Evolutionary conservation across 2,797 vertebrate genomes (phyloP).

Genomic region (Hippoglossus hippoglossus): DNA sequence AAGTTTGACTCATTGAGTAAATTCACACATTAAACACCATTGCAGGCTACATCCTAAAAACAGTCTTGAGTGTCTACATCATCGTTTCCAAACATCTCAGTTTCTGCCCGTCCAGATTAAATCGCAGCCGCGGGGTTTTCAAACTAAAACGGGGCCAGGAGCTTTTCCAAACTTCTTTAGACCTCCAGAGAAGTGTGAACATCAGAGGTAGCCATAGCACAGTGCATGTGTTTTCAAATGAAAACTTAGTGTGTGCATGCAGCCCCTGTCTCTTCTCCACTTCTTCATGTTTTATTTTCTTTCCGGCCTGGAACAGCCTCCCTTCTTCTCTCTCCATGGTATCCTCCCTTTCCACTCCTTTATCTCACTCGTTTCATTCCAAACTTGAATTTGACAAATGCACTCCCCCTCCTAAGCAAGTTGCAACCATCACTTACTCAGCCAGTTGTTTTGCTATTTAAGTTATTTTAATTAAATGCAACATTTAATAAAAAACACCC

Average conservation of each 20-base stretch:
- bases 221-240: no score
- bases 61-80: no score
- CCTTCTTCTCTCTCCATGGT: conserved; percentile 20
- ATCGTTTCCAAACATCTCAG: no score
- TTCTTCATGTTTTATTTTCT: conserved; percentile 20
- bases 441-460: conserved; percentile 12
- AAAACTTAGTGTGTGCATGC: no score
- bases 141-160: no score
- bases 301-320: conserved; percentile 31
- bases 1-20: conserved; percentile 20
- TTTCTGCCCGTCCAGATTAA: no score
- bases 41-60: no score
- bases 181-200: no score
- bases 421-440: conserved; percentile 4
- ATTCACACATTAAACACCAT: conserved; percentile 35
- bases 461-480: neutral
- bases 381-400: conserved; percentile 59
- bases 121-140: no score
- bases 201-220: no score
- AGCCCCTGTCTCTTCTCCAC: conserved; percentile 4
- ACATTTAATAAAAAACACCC: conserved; percentile 15
- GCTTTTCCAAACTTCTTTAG: no score
- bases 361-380: conserved; percentile 62
- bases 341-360: conserved; percentile 42
- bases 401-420: conserved; percentile 36